Evolutionary conservation across 2,888 invertebrate species (phyloP).

Genomic region (Heliconius charithonia): DNA sequence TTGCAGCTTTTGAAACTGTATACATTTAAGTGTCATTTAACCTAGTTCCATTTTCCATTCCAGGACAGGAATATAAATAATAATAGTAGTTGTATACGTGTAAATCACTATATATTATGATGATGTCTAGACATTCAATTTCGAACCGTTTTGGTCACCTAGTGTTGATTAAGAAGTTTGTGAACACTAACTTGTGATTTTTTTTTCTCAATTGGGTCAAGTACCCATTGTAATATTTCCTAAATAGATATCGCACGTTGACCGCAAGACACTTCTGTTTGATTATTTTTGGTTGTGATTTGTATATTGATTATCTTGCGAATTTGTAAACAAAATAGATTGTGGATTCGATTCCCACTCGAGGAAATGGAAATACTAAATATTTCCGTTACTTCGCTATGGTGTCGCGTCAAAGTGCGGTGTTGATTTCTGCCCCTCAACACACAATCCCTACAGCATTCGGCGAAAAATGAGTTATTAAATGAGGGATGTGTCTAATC

Average conservation of each 20-base stretch:
- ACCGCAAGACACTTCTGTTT: slow-evolving; percentile 6
- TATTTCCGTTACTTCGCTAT: too few relatives aligned
- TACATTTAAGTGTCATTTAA: slow-evolving; percentile 44
- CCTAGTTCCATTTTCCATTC: slow-evolving; percentile 50
- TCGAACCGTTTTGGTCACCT: slow-evolving; percentile 63
- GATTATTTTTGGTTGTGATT: slow-evolving; percentile 19
- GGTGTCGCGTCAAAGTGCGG: too few relatives aligned
- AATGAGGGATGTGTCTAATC: too few relatives aligned
- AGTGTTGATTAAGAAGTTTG: slow-evolving; percentile 61
- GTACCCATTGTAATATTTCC: slow-evolving; percentile 50
- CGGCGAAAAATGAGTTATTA: too few relatives aligned
- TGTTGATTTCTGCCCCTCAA: too few relatives aligned
- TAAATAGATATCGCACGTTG: slow-evolving; percentile 32
- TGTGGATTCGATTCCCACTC: too few relatives aligned
- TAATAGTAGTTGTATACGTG: slow-evolving; percentile 54
- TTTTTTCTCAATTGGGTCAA: slow-evolving; percentile 60
- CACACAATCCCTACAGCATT: too few relatives aligned
- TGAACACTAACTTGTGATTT: slow-evolving; percentile 52
- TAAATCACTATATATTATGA: slow-evolving; percentile 65
- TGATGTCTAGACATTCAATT: slow-evolving; percentile 74
- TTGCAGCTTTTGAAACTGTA: slow-evolving; percentile 23
- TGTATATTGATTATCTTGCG: neutral
- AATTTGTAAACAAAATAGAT: neutral
- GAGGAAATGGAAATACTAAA: too few relatives aligned
- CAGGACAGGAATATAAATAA: slow-evolving; percentile 46